A percentile compares a stretch with the other conserved stretches of the same genome.
Conservation (phyloP, 2,888 invertebrate species). For the Nomada fabriciana region DNA sequence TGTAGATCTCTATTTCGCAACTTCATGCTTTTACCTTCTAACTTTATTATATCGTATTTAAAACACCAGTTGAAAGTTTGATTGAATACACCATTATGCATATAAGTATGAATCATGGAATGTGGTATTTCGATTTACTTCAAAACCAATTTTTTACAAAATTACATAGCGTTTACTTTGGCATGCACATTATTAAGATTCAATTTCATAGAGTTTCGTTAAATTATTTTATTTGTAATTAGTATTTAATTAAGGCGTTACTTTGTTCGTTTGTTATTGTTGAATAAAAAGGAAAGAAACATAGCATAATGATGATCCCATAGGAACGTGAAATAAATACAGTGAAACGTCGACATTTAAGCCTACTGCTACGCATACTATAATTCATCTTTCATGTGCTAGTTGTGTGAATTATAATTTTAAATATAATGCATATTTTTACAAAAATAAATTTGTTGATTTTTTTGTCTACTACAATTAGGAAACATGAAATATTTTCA, state of each 20-base stretch:
- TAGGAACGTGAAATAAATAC: constrained; percentile 21
- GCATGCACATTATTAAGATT: constrained; percentile 16
- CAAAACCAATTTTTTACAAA: constrained; percentile 5
- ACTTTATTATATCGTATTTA: constrained; percentile 26
- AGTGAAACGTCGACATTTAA: constrained; percentile 22
- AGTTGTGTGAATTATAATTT: constrained; percentile 50
- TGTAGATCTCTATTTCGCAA: constrained; percentile 36
- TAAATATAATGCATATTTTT: constrained; percentile 61
- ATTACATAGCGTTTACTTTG: constrained; percentile 26
- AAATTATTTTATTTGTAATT: constrained; percentile 58
- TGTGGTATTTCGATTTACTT: constrained; percentile 43
- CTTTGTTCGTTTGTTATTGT: constrained; percentile 51
- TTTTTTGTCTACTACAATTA: constrained; percentile 41
- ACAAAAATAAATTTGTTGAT: constrained; percentile 52
- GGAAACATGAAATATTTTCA: constrained; percentile 12
- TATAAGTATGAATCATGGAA: constrained; percentile 9
- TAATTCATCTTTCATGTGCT: constrained; percentile 35
- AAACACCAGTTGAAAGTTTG: constrained; percentile 13
- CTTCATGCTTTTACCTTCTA: constrained; percentile 34
- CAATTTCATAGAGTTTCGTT: constrained; percentile 21
- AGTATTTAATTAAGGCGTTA: constrained; percentile 42
- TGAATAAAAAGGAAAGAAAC: constrained; percentile 39
- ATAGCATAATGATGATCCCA: constrained; percentile 19
- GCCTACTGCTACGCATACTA: constrained; percentile 24
- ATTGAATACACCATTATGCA: constrained; percentile 6